Evolutionary conservation across 1,140 invertebrate genomes (phyloP), one percentile per base, ranked within the genome.

Genomic region (Diabrotica virgifera): DNA sequence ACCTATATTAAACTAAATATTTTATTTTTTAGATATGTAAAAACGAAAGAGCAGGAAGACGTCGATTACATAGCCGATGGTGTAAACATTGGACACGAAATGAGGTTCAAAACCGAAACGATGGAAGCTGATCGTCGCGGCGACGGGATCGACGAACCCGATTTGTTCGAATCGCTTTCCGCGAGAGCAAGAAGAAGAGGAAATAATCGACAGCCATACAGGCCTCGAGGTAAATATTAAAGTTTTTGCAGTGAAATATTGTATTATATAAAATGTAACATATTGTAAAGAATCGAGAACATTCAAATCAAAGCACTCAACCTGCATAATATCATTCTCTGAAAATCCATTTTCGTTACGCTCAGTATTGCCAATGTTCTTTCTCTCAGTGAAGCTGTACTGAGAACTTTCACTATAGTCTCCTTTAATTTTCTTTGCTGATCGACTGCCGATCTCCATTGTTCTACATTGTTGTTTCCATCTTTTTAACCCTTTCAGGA

Each of bases 41-140:
- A 79, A 66, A 73, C 72, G 2, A 63, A 73, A 59, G 87, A 91
- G 70, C 89, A 92, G 76, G 86, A 89, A 72, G 83, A 89, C 68
- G 89, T 91, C 24, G 90, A 92, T 72, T 88, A 91, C 76, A 80
- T 92, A 72, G 86, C 87, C 66, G 87, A 90, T 72, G 90, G 89
- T 56, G 84, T 89, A 73, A 84, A 87, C 67, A 82, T 92, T 57
- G 87, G 84, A 59, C 88, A 89, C 75, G 89, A 92, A 74, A 87
- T 91, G 84, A 84, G 88, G 70, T 91, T 88, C 79, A 85, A 87
- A 65, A 88, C 89, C n/a, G 88, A 91, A 74, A 91, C 86, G 36
- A 88, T 87, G 68, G 89, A 91, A 81, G 87, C 86, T 54, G 82
- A 84, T 88, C 46, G 87, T 87, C 76, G 84, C 83, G 89, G 90